Evolutionary conservation across 2,888 invertebrate species (phyloP), one percentile per base, ranked within the genome.

Genomic region (Sussaba pulchella): DNA sequence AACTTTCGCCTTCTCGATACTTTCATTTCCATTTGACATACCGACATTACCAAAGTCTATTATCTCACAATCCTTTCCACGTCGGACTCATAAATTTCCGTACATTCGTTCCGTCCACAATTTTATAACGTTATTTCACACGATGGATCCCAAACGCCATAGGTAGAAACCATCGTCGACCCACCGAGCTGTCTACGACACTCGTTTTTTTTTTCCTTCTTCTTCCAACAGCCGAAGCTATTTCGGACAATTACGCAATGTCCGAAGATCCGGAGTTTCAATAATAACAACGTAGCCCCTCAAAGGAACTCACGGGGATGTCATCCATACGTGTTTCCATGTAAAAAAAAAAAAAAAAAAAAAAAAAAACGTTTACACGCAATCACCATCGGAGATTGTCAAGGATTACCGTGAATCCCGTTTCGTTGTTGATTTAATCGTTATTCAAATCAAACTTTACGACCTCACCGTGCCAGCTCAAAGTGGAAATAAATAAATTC

Each of bases 371-470:
- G n/a, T n/a, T 50, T 17, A 4, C 19, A 67, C 41, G 43, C 47
- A 54, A 24, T 14, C 41, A n/a, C 4, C 39, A 21, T 14, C 17
- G 14, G 19, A n/a, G 24, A 45, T 54, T 57, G 43, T 24, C 69
- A 64, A 69, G 43, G 43, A 69, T 73, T 63, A 74, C 73, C 70
- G 81, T 31, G 64, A 66, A 77, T 81, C 81, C 81, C 74, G 73
- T 77, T 81, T 52, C 47, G 67, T 71, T 77, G 69, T 77, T 39
- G 73, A 81, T 81, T 77, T 66, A 77, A 81, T 81, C 77, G 24
- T 77, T 77, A 81, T 81, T 81, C 77, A 81, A 77, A 81, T 81
- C 31, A 43, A 64, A 50, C 59, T 50, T 52, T 36, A 45, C 36
- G 36, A 36, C 39, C 47, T 24, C 36, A 36, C 31, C 12, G 10